These are phyloP conservation scores for Ceraclea dissimilis DNA, from an alignment of 2,888 invertebrate species.

Conservation along the genomic window DNA sequence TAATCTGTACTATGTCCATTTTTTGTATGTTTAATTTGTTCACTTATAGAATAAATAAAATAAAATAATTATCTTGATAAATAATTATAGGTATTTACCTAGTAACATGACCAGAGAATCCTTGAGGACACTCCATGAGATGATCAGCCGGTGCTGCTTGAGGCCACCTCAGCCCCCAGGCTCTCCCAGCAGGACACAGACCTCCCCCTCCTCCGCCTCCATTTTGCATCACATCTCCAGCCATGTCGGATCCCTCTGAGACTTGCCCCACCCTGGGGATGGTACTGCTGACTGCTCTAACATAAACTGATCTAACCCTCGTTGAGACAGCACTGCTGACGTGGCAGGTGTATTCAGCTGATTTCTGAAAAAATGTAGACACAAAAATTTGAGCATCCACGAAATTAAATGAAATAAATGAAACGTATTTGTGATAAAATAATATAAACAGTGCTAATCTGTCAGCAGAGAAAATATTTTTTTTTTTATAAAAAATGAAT, in stretches of 20 bases:
- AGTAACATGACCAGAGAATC: conserved; percentile 21
- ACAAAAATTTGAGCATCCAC: too few relatives aligned
- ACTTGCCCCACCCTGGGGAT: conserved; percentile 47
- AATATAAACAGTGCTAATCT: too few relatives aligned
- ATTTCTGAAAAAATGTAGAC: conserved; percentile 68
- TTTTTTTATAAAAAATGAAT: too few relatives aligned
- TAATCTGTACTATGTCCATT: too few relatives aligned
- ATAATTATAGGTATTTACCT: conserved; percentile 12
- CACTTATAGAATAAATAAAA: too few relatives aligned
- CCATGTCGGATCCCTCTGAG: conserved; percentile 50
- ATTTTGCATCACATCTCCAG: conserved; percentile 44
- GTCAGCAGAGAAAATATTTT: too few relatives aligned
- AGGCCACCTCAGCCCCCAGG: conserved; percentile 24
- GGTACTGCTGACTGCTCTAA: conserved; percentile 58
- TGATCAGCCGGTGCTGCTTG: conserved; percentile 23
- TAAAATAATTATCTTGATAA: too few relatives aligned
- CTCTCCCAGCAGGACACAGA: conserved; percentile 43
- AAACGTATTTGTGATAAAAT: too few relatives aligned
- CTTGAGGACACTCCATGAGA: conserved; percentile 23
- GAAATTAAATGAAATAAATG: too few relatives aligned
- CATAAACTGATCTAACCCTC: conserved; percentile 48
- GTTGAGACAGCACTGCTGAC: conserved; percentile 49
- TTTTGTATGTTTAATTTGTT: too few relatives aligned
- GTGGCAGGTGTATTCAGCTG: conserved; percentile 69
- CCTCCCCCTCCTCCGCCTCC: conserved; percentile 58